phyloP scores from a whole-genome alignment of 2,797 vertebrate genomes.

The Cebuella pygmaea region DNA sequence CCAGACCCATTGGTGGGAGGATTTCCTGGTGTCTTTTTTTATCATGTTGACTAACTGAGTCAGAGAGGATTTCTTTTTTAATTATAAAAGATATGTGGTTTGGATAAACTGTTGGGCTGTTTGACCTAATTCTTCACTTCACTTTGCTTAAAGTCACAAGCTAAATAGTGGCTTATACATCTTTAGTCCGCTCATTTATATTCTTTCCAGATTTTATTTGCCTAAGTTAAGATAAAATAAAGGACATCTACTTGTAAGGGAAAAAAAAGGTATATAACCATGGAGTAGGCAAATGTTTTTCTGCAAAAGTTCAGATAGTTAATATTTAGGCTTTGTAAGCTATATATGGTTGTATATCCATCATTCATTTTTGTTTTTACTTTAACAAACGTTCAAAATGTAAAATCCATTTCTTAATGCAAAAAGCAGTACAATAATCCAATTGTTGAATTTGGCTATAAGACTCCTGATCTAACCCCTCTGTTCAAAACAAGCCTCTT shows the following conservation, averaged over 20 bases:
- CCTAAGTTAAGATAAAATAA: background rate
- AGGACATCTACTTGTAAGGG: background rate
- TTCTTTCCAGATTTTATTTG: background rate
- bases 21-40: background rate
- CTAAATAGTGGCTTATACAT: background rate
- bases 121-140: background rate
- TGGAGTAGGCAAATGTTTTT: background rate
- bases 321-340: background rate
- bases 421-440: background rate
- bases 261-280: background rate
- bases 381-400: background rate
- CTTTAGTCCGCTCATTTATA: background rate
- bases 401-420: background rate
- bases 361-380: background rate
- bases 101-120: background rate
- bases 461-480: background rate
- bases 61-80: background rate
- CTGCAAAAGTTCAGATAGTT: background rate
- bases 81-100: background rate
- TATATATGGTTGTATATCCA: background rate
- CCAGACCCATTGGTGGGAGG: background rate
- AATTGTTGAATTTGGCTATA: background rate
- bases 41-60: background rate
- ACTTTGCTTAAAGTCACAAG: background rate
- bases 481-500: background rate